Conservation (phyloP, 2,797 vertebrate genomes). For the Simalia tracyae region DNA sequence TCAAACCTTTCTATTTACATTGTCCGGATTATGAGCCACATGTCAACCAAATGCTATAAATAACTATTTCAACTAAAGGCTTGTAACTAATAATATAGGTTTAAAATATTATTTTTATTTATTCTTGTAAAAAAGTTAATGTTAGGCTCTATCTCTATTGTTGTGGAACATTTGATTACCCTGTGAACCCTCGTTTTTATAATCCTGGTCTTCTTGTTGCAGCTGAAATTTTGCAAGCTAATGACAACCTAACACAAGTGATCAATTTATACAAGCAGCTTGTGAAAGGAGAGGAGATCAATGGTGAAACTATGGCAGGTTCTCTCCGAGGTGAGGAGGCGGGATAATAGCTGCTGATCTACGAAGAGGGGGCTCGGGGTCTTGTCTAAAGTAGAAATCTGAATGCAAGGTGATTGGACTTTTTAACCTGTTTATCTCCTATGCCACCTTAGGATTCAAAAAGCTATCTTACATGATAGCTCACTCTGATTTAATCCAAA, state of each 20-base stretch:
- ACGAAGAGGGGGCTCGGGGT: background rate
- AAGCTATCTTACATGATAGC: slow-evolving; percentile 4
- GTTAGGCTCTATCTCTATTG: background rate
- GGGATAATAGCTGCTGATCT: background rate
- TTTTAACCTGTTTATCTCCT: too few species aligned
- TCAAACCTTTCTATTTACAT: background rate
- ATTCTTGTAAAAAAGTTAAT: background rate
- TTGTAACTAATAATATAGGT: background rate
- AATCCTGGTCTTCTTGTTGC: background rate
- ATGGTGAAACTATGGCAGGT: slow-evolving; percentile 74
- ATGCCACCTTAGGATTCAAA: background rate
- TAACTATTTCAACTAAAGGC: background rate
- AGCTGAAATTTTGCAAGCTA: slow-evolving; percentile 97
- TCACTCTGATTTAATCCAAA: background rate
- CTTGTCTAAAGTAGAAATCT: background rate
- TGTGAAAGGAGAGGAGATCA: slow-evolving; percentile 89
- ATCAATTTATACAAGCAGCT: slow-evolving; percentile 93
- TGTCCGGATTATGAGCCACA: background rate
- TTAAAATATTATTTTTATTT: background rate
- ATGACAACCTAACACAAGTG: slow-evolving; percentile 95
- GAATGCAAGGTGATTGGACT: background rate
- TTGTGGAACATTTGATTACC: background rate
- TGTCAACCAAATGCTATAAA: background rate
- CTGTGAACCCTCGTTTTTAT: slow-evolving; percentile 11
- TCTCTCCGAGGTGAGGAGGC: slow-evolving; percentile 78